phyloP scores from a whole-genome alignment of 2,113 vertebrate genomes.

The Myodes glareolus region DNA sequence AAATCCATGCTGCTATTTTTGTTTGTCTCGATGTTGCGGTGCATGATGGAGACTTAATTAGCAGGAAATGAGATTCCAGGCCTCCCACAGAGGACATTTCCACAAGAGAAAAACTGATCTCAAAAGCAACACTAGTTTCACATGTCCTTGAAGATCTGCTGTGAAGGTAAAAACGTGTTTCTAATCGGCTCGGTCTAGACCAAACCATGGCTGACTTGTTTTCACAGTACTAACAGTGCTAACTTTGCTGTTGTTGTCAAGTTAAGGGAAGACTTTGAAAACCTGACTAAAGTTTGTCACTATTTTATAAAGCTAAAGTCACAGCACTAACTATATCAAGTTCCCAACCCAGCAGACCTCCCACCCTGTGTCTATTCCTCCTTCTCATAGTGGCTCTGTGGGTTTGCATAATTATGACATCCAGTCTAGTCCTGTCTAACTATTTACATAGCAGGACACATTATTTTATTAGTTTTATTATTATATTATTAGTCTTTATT shows the following conservation, averaged over 20 bases:
- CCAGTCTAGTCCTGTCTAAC: neutral
- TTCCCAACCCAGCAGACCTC: neutral
- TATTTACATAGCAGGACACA: neutral
- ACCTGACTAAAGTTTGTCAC: neutral
- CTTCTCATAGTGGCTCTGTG: neutral
- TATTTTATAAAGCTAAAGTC: constrained; percentile 8
- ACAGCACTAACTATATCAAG: neutral
- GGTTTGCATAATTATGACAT: neutral
- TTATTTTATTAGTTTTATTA: neutral
- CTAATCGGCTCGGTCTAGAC: neutral
- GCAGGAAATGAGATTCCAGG: neutral
- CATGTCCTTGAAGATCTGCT: neutral
- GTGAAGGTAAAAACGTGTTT: neutral
- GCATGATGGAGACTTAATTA: neutral
- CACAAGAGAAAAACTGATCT: neutral
- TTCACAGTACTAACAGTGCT: neutral
- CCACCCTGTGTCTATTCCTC: neutral
- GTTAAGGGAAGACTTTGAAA: neutral
- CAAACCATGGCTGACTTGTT: neutral
- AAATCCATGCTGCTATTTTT: neutral
- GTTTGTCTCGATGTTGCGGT: neutral
- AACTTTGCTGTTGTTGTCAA: neutral
- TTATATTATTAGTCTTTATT: neutral
- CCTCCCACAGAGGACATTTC: neutral
- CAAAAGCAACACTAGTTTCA: neutral